These are phyloP conservation scores for Magallana angulata DNA, from an alignment of 1,140 invertebrate species.

Conservation along the genomic window DNA sequence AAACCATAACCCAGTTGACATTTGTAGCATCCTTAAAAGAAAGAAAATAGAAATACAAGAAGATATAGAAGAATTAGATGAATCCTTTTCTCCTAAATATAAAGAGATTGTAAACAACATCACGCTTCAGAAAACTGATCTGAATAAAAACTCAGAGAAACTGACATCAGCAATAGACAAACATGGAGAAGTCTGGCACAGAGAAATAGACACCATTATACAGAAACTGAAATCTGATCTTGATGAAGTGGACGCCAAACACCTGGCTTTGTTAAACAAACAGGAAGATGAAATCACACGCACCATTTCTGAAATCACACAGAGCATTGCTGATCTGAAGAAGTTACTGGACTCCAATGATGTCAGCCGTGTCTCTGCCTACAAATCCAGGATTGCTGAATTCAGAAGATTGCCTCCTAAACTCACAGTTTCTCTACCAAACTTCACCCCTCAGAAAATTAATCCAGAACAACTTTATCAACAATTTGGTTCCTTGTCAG, in stretches of 20 bases:
- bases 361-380: background rate
- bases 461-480: background rate
- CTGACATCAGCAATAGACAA: background rate
- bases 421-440: background rate
- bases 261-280: background rate
- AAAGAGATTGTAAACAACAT: background rate
- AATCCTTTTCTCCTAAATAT: background rate
- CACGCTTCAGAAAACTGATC: background rate
- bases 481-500: background rate
- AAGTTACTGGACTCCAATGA: background rate
- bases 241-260: background rate
- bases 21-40: background rate
- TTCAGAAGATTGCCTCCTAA: background rate
- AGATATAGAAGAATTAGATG: background rate
- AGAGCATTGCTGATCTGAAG: background rate
- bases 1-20: background rate
- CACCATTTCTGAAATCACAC: background rate
- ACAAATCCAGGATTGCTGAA: background rate
- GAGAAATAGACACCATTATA: background rate
- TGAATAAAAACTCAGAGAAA: background rate
- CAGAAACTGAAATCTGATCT: background rate
- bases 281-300: background rate
- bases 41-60: background rate
- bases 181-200: background rate
- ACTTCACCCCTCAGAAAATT: background rate